Evolutionary conservation across 2,797 vertebrate species (phyloP).

Genomic region (Semotilus atromaculatus): DNA sequence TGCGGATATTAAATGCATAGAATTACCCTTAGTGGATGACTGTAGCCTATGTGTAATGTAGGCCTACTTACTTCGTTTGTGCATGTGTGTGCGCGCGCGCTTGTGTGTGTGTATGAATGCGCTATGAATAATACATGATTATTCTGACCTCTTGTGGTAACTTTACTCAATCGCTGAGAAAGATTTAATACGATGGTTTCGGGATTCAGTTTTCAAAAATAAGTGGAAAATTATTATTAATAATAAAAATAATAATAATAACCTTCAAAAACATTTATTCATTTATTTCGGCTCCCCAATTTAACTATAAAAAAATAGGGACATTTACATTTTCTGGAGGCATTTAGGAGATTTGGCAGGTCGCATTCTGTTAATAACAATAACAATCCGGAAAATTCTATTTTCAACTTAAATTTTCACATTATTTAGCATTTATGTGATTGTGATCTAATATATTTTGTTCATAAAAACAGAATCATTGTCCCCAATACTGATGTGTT

Average conservation of each 20-base stretch:
- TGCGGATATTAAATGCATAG: neutral
- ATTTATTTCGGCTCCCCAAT: too few species aligned
- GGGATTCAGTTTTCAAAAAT: too few species aligned
- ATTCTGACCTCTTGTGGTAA: slow-evolving; percentile 40
- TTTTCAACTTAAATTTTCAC: too few species aligned
- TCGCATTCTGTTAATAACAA: neutral
- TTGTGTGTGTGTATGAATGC: neutral
- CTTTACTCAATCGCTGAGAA: neutral
- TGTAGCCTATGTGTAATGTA: neutral
- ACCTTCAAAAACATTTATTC: too few species aligned
- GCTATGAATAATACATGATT: slow-evolving; percentile 15
- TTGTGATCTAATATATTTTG: too few species aligned
- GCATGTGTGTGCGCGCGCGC: neutral
- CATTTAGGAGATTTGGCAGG: neutral
- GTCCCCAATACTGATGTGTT: neutral
- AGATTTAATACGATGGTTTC: neutral
- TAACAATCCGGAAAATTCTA: neutral
- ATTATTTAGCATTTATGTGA: neutral
- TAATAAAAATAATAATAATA: too few species aligned
- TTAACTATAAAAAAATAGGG: too few species aligned
- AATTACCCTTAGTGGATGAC: neutral
- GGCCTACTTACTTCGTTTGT: too few species aligned
- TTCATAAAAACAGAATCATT: neutral
- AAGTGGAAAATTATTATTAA: too few species aligned
- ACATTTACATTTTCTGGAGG: too few species aligned